Evolutionary conservation across 2,797 vertebrate genomes (phyloP), one percentile per base, ranked within the genome.

Genomic region (Threskiornis aethiopicus): DNA sequence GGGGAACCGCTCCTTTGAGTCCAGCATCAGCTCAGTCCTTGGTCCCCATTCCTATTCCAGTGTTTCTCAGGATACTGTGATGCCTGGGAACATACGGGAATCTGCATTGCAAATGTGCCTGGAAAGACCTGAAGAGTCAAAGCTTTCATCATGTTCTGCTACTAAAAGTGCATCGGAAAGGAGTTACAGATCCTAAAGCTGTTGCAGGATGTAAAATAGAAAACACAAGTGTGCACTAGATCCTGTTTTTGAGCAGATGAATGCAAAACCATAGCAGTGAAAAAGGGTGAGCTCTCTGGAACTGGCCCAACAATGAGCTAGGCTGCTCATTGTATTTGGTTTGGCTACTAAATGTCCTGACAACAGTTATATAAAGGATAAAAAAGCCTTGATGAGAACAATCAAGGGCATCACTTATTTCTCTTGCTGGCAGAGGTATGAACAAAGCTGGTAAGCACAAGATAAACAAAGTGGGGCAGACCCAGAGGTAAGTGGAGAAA

Each of bases 11-110:
- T 44, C 47, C 62, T 75, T 20, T 19, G 42, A 88, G 28, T 13
- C 12, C 51, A 71, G 67, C 26, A 61, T 11, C 59, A 77, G 33
- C 51, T 61, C 51, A 55, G 31, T 41, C 47, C 47, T 61, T 13
- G 18, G 39, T 58, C 25, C 54, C 49, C 49, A 15, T 39, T 62
- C 35, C 58, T 16, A 5, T 47, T 29, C 39, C 72, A 41, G 35
- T 0, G 2, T 4, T 17, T 25, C 55, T 46, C 33, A 37, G 2
- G 2, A 10, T 11, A 5, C n/a, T 20, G 20, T 39, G 62, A 8
- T 31, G 17, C 24, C 22, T 49, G 46, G 26, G 37, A 51, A 39
- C 7, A 1, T 2, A 0, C 0, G 12, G 25, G 31, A 57, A 67
- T 39, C 54, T 42, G 14, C 62, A 46, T 5, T 29, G 10, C 15